phyloP scores from a whole-genome alignment of 2,797 vertebrate genomes.

The Poecilia gillii region DNA sequence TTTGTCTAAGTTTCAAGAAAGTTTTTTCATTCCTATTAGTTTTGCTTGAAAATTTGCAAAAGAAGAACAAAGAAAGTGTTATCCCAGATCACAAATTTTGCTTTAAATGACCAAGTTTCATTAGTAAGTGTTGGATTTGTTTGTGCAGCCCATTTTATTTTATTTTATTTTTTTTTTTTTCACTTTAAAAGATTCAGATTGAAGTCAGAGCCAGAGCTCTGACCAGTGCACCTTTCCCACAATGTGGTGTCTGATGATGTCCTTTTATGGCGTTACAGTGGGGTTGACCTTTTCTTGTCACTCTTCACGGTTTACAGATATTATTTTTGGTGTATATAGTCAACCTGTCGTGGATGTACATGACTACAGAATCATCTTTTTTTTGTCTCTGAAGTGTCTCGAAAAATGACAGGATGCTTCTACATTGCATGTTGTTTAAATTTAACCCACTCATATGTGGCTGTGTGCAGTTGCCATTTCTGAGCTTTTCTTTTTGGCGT shows the following conservation, averaged over 20 bases:
- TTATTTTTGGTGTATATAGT: constrained; percentile 48
- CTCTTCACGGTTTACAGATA: constrained; percentile 40
- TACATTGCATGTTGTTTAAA: constrained; percentile 32
- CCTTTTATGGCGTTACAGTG: constrained; percentile 36
- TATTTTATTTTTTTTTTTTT: no score
- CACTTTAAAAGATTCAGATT: constrained; percentile 23
- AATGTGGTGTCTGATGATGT: constrained; percentile 34
- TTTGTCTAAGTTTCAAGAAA: neutral
- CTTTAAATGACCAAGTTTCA: neutral
- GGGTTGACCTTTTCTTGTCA: constrained; percentile 19
- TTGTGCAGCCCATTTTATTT: constrained; percentile 26
- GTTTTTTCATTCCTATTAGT: neutral
- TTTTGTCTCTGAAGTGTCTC: constrained; percentile 16
- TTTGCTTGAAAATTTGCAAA: neutral
- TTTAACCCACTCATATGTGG: neutral
- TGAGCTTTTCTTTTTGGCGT: neutral
- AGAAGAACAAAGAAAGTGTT: no score
- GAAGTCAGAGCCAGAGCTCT: constrained; percentile 50
- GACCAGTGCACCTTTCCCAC: constrained; percentile 52
- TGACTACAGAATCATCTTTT: constrained; percentile 15
- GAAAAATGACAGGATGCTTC: constrained; percentile 9
- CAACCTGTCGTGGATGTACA: constrained; percentile 34
- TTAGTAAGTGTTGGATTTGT: constrained; percentile 5
- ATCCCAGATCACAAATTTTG: neutral
- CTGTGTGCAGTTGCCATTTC: constrained; percentile 11